These are phyloP conservation scores for Chiloscyllium punctatum DNA, from an alignment of 2,797 vertebrate genomes.

Conservation along the genomic window DNA sequence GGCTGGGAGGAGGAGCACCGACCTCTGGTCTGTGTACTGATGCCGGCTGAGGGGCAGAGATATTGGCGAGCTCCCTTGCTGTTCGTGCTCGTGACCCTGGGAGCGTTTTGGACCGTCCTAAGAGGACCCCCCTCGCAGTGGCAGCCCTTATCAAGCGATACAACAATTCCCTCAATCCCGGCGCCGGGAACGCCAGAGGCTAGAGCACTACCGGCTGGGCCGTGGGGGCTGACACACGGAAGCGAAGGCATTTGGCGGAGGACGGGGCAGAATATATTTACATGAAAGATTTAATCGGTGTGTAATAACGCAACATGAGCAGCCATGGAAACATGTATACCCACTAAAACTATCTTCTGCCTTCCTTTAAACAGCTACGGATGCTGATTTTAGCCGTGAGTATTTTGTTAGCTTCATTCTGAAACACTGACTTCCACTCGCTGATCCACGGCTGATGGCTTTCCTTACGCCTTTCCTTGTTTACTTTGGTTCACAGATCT, in stretches of 20 bases:
- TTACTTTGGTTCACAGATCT: constrained; percentile 68
- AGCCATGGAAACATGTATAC: background rate
- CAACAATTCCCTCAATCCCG: background rate
- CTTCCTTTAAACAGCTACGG: constrained; percentile 67
- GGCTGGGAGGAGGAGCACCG: no score
- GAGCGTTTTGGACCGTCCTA: no score
- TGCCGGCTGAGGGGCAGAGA: no score
- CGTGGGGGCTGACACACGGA: no score
- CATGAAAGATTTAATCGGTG: background rate
- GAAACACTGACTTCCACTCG: constrained; percentile 38
- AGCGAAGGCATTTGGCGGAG: background rate
- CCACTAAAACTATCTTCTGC: constrained; percentile 13
- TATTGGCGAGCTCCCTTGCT: no score
- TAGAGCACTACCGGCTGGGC: background rate
- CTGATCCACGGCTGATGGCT: constrained; percentile 12
- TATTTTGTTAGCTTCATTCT: constrained; percentile 48
- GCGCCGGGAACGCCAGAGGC: background rate
- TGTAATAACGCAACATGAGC: background rate
- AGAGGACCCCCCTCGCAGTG: no score
- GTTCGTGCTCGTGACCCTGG: no score
- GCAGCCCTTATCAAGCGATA: no score
- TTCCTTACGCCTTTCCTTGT: constrained; percentile 28
- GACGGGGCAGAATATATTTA: background rate
- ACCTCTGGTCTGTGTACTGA: no score
- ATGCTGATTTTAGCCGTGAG: constrained; percentile 82